phyloP scores from a whole-genome alignment of 2,113 vertebrate species.

The Meriones unguiculatus region DNA sequence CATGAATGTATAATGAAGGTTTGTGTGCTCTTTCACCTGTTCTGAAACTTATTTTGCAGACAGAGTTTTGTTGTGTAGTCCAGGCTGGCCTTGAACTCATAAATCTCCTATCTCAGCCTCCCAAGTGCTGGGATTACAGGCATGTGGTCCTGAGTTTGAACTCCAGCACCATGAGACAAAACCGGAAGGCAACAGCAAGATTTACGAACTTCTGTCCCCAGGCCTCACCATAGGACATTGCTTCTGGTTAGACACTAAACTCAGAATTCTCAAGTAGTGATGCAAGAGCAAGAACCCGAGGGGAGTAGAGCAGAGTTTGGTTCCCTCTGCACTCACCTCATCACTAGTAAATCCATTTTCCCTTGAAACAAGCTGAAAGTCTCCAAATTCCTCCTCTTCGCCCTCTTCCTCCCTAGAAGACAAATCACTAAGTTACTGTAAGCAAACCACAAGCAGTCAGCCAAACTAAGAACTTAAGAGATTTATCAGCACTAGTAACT shows the following conservation, averaged over 20 bases:
- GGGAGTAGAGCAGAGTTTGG: neutral
- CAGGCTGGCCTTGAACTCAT: neutral
- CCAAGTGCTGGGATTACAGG: neutral
- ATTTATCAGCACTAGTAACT: conserved; percentile 18
- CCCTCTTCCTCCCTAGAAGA: conserved; percentile 85
- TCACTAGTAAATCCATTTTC: conserved; percentile 90
- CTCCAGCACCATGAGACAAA: neutral
- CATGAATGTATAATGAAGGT: neutral
- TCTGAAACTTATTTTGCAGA: neutral
- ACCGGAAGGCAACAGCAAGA: neutral
- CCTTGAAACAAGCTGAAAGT: conserved; percentile 93
- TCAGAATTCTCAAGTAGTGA: conserved; percentile 55
- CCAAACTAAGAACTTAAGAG: conserved; percentile 11
- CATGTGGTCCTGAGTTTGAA: neutral
- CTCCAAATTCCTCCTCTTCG: conserved; percentile 92
- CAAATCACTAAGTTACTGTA: conserved; percentile 49
- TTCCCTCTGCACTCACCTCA: conserved; percentile 85
- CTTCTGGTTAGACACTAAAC: conserved; percentile 47
- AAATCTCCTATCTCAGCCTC: neutral
- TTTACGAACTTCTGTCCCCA: conserved; percentile 52
- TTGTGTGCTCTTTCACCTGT: neutral
- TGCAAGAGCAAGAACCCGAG: neutral
- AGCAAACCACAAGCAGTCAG: conserved; percentile 31
- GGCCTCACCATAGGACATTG: conserved; percentile 31
- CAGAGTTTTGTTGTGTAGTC: neutral